Evolutionary conservation across 1,140 invertebrate species (phyloP).

Genomic region (Maniola jurtina): DNA sequence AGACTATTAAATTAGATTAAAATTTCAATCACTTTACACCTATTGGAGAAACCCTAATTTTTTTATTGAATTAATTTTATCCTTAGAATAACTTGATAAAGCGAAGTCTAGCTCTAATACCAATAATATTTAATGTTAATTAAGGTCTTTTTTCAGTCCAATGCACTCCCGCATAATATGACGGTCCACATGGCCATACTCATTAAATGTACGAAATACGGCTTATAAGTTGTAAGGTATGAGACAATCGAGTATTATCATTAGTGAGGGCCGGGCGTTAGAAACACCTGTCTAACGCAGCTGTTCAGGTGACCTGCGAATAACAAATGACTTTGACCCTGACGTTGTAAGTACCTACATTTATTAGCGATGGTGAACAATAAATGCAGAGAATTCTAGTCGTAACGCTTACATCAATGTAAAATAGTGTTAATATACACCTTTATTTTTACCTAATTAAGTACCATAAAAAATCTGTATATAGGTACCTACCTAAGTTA

Average conservation of each 20-base stretch:
- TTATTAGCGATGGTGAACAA: not conserved
- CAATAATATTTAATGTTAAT: too few relatives aligned
- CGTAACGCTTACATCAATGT: not conserved
- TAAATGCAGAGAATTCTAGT: not conserved
- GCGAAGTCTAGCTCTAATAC: too few relatives aligned
- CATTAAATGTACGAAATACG: slow-evolving; percentile 12
- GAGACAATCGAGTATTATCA: slow-evolving; percentile 30
- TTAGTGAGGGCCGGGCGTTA: slow-evolving; percentile 39
- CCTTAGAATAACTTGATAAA: too few relatives aligned
- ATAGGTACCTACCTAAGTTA: too few relatives aligned
- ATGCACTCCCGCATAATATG: slow-evolving; percentile 17
- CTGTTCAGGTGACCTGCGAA: slow-evolving; percentile 51
- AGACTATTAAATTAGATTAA: too few relatives aligned
- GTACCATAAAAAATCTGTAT: too few relatives aligned
- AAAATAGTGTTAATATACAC: too few relatives aligned
- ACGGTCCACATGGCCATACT: not conserved
- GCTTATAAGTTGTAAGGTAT: slow-evolving; percentile 19
- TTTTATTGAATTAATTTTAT: too few relatives aligned
- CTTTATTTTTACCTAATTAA: too few relatives aligned
- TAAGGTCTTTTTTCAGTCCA: not conserved
- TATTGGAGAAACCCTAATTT: too few relatives aligned
- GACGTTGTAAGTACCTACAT: slow-evolving; percentile 2
- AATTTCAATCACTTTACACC: too few relatives aligned
- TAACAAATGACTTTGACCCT: slow-evolving; percentile 13
- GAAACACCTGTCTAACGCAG: slow-evolving; percentile 69